Evolutionary conservation across 2,888 invertebrate genomes (phyloP).

Genomic region (Melitaea athalia): DNA sequence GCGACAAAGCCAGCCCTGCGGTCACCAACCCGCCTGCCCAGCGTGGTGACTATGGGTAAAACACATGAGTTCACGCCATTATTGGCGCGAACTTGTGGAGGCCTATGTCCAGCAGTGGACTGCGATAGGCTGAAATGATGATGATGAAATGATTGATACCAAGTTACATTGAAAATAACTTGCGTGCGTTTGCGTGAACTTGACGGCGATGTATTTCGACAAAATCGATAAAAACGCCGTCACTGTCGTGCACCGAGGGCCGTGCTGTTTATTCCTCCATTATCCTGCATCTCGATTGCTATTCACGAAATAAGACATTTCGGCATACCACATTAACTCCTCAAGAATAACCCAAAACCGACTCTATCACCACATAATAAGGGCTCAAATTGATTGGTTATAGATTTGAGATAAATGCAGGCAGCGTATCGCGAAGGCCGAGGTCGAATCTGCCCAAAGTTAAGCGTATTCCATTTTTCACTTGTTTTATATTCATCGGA

Average conservation of each 20-base stretch:
- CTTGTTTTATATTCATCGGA: slow-evolving; percentile 9
- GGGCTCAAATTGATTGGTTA: not conserved
- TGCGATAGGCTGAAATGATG: too few relatives aligned
- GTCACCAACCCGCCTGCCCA: too few relatives aligned
- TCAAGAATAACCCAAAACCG: not conserved
- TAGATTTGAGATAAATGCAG: slow-evolving; percentile 25
- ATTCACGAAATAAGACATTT: slow-evolving; percentile 32
- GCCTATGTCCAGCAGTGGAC: too few relatives aligned
- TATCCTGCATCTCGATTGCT: slow-evolving; percentile 32
- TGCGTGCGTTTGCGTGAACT: too few relatives aligned
- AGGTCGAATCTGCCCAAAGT: slow-evolving; percentile 32
- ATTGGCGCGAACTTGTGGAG: too few relatives aligned
- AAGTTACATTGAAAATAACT: too few relatives aligned
- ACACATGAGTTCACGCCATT: too few relatives aligned
- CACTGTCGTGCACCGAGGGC: slow-evolving; percentile 19
- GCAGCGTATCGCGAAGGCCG: slow-evolving; percentile 34
- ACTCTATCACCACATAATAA: not conserved
- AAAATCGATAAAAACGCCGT: slow-evolving; percentile 2
- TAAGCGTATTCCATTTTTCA: slow-evolving; percentile 33
- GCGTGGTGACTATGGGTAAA: too few relatives aligned
- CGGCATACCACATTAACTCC: slow-evolving; percentile 15
- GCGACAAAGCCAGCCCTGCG: too few relatives aligned
- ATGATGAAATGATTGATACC: too few relatives aligned
- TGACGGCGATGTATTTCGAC: not conserved
- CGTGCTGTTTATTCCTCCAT: slow-evolving; percentile 28